phyloP scores from a whole-genome alignment of 1,140 invertebrate species.

The Megalonaias nervosa region DNA sequence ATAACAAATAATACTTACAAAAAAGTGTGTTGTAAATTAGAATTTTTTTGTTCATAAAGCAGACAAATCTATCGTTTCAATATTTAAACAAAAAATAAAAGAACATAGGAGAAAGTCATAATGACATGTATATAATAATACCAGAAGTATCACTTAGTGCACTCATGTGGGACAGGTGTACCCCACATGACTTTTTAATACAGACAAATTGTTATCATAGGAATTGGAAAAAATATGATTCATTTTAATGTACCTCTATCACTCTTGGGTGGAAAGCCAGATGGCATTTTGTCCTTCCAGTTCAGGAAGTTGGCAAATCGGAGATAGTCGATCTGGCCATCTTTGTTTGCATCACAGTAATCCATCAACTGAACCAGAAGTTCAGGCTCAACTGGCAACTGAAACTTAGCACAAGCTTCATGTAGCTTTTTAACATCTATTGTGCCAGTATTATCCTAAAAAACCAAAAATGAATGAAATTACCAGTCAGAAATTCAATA shows the following conservation, averaged over 20 bases:
- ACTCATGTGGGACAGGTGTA: too few relatives aligned
- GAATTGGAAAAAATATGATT: neutral
- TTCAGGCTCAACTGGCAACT: constrained; percentile 66
- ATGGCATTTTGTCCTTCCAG: constrained; percentile 70
- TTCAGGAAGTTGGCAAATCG: constrained; percentile 71
- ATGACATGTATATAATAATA: too few relatives aligned
- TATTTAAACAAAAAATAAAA: too few relatives aligned
- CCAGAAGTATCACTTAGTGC: too few relatives aligned
- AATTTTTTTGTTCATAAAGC: too few relatives aligned
- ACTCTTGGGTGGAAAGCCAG: constrained; percentile 53
- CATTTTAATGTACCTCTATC: constrained; percentile 32
- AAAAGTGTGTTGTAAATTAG: too few relatives aligned
- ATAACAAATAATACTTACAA: too few relatives aligned
- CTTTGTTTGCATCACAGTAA: constrained; percentile 65
- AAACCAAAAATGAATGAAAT: neutral
- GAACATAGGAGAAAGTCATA: too few relatives aligned
- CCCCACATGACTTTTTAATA: too few relatives aligned
- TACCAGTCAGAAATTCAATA: too few relatives aligned
- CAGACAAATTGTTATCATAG: too few relatives aligned
- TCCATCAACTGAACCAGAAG: constrained; percentile 66
- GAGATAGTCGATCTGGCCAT: constrained; percentile 68
- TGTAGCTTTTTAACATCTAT: constrained; percentile 62
- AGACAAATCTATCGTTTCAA: too few relatives aligned
- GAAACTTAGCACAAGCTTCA: constrained; percentile 63
- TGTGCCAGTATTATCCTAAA: constrained; percentile 63